Percentiles rank a stretch among this genome's conserved stretches.
phyloP scores from a whole-genome alignment of 2,113 vertebrate species.

The Gracilinanus agilis region DNA sequence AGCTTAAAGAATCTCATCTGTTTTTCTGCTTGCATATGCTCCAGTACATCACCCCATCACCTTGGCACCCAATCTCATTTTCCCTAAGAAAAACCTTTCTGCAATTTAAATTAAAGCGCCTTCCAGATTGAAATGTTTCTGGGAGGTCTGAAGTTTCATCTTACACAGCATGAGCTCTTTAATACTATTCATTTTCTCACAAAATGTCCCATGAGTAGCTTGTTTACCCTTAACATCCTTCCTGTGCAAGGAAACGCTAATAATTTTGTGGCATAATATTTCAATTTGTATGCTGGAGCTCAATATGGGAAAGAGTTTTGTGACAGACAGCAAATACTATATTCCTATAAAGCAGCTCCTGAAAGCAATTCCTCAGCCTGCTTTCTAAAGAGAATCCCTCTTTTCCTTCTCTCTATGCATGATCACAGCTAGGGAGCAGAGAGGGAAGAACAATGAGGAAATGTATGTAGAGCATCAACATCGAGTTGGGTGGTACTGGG shows the following conservation, averaged over 20 bases:
- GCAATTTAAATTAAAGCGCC: slow-evolving; percentile 13
- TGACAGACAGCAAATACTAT: not conserved
- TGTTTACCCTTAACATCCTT: slow-evolving; percentile 50
- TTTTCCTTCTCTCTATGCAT: not conserved
- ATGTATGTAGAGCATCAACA: not conserved
- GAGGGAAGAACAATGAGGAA: not conserved
- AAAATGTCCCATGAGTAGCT: not conserved
- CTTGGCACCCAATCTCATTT: slow-evolving; percentile 1
- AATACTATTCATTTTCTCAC: not conserved
- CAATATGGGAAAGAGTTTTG: not conserved
- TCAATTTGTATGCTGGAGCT: slow-evolving; percentile 37
- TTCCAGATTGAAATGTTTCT: not conserved
- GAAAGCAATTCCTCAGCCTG: not conserved
- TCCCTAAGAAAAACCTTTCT: slow-evolving; percentile 18
- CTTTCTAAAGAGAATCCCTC: not conserved
- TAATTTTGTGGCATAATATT: not conserved
- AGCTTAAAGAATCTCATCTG: not conserved
- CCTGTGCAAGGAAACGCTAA: slow-evolving; percentile 43
- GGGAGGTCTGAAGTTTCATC: not conserved
- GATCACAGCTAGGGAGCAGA: not conserved
- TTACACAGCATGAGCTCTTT: not conserved
- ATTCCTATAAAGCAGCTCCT: not conserved
- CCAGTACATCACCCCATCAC: not conserved
- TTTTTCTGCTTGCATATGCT: not conserved
- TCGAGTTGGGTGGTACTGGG: not conserved